Percentiles rank a stretch among this genome's conserved stretches.
Conservation (phyloP, 2,113 vertebrate genomes). For the zebrafish (Danio rerio) region DNA sequence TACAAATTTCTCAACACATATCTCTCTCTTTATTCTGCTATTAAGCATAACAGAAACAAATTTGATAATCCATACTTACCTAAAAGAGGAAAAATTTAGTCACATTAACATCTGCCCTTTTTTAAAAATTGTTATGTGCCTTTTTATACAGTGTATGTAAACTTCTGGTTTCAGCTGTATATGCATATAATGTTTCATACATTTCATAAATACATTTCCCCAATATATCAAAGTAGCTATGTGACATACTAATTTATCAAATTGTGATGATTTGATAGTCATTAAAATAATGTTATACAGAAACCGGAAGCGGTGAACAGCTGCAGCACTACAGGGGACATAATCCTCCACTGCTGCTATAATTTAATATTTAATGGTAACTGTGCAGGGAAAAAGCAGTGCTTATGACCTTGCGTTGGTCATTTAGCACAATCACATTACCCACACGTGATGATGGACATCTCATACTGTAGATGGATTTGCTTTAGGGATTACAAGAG, state of each 20-base stretch:
- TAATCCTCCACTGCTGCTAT: neutral
- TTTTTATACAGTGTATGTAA: too few species aligned
- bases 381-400: neutral
- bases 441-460: slow-evolving; percentile 1
- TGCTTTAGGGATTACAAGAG: slow-evolving; percentile 2
- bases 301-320: neutral
- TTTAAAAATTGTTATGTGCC: too few species aligned
- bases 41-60: too few species aligned
- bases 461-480: slow-evolving; percentile 34
- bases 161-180: too few species aligned
- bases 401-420: neutral
- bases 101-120: too few species aligned
- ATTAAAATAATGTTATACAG: neutral
- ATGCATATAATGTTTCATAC: too few species aligned
- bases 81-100: too few species aligned
- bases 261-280: neutral
- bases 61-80: too few species aligned
- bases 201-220: too few species aligned
- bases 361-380: slow-evolving; percentile 16
- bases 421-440: neutral
- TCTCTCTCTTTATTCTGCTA: too few species aligned
- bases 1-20: too few species aligned
- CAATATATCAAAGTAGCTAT: neutral
- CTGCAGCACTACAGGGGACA: neutral
- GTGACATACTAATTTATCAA: neutral